These are phyloP conservation scores for Beaufortia kweichowensis DNA, from an alignment of 2,113 vertebrate species.

Conservation along the genomic window DNA sequence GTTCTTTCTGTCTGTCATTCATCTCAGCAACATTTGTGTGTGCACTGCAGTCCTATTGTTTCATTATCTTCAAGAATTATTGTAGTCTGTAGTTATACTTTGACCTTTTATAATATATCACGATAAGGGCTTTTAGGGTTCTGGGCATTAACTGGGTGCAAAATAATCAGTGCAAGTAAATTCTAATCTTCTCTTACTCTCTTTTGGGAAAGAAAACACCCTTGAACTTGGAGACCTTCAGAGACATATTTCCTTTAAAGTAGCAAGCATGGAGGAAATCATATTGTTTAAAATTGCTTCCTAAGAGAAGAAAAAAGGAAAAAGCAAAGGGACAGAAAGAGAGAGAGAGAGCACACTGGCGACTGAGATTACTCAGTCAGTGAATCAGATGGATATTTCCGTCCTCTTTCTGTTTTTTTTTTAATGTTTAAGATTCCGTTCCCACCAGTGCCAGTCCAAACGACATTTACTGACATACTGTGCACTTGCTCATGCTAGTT, in stretches of 20 bases:
- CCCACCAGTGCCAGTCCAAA: slow-evolving; percentile 44
- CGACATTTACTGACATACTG: background rate
- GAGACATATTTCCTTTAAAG: slow-evolving; percentile 43
- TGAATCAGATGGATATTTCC: slow-evolving; percentile 47
- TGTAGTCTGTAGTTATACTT: background rate
- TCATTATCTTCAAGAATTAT: background rate
- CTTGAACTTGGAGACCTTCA: slow-evolving; percentile 41
- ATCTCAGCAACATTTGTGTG: background rate
- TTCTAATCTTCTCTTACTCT: slow-evolving; percentile 21
- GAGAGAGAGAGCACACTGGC: slow-evolving; percentile 14
- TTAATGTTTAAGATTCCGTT: slow-evolving; percentile 44
- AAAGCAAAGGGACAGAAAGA: slow-evolving; percentile 3
- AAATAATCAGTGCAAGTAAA: slow-evolving; percentile 3
- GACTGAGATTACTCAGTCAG: slow-evolving; percentile 1
- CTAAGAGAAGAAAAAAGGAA: slow-evolving; percentile 56
- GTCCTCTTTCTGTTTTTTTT: slow-evolving; percentile 24
- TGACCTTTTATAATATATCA: slow-evolving; percentile 15
- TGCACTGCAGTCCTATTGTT: slow-evolving; percentile 15
- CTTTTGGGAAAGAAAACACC: slow-evolving; percentile 41
- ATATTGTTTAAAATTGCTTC: slow-evolving; percentile 65
- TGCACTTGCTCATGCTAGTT: background rate
- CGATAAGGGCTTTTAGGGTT: slow-evolving; percentile 9
- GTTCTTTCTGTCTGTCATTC: slow-evolving; percentile 27
- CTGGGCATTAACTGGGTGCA: background rate
- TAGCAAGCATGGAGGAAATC: slow-evolving; percentile 57